A percentile compares a stretch with the other conserved stretches of the same genome.
These are phyloP conservation scores for Scophthalmus maximus DNA, from an alignment of 2,113 vertebrate genomes.

Conservation along the genomic window DNA sequence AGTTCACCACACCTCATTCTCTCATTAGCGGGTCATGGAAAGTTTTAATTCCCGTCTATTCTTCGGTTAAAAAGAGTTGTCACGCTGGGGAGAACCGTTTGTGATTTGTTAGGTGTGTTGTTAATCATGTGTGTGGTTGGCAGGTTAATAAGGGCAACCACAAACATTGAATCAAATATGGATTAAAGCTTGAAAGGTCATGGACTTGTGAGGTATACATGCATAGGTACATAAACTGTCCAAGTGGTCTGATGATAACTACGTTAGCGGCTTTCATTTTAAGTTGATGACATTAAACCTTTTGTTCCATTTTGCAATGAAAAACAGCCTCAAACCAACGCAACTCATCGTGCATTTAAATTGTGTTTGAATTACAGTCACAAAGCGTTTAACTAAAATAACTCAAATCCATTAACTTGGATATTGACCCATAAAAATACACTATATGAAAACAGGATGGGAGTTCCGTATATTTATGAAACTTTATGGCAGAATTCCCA, in stretches of 20 bases:
- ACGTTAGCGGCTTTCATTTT: background rate
- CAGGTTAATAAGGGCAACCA: slow-evolving; percentile 7
- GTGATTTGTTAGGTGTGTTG: background rate
- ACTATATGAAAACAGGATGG: background rate
- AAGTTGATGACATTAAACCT: background rate
- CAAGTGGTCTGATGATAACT: too few species aligned
- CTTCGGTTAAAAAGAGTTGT: background rate
- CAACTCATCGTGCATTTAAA: background rate
- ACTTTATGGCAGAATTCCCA: background rate
- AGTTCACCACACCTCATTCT: slow-evolving; percentile 5
- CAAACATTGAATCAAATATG: background rate
- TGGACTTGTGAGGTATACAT: background rate
- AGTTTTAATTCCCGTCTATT: background rate
- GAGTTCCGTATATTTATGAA: background rate
- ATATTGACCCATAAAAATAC: background rate
- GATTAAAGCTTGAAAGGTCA: background rate
- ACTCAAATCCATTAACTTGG: background rate
- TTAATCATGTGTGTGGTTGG: background rate
- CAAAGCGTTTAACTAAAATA: background rate
- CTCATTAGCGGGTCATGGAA: slow-evolving; percentile 26
- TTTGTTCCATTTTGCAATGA: background rate
- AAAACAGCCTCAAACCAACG: background rate
- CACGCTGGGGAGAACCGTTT: background rate
- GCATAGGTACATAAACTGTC: too few species aligned
- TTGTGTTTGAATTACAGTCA: background rate